Conservation (phyloP, 2,888 invertebrate species). For the Pseudanteris insignis region DNA sequence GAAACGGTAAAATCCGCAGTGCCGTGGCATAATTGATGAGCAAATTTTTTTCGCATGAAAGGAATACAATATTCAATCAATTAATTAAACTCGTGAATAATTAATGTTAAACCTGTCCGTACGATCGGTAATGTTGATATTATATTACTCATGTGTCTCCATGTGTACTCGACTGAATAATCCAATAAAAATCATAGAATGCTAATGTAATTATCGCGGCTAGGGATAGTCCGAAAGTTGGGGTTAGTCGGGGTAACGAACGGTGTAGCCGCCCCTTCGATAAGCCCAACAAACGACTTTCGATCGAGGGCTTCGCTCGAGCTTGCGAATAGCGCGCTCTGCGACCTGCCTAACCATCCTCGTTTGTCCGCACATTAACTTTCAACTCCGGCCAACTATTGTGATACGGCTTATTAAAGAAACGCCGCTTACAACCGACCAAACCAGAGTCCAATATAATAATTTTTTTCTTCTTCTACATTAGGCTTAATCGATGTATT, state of each 20-base stretch:
- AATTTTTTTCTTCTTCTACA: no score
- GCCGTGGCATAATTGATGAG: no score
- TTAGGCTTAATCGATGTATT: no score
- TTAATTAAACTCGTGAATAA: constrained; percentile 33
- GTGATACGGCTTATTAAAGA: constrained; percentile 5
- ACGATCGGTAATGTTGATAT: constrained; percentile 25
- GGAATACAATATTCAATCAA: constrained; percentile 25
- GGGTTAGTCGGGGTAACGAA: constrained; percentile 51
- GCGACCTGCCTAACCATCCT: constrained; percentile 29
- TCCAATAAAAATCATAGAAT: constrained; percentile 65
- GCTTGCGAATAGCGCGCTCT: constrained; percentile 18
- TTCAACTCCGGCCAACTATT: constrained; percentile 20
- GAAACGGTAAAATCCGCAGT: no score
- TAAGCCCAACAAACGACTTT: constrained; percentile 61
- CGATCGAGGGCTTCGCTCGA: constrained; percentile 43
- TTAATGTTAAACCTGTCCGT: constrained; percentile 25
- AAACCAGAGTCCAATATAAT: no score
- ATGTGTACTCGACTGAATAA: constrained; percentile 46
- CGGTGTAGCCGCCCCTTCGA: constrained; percentile 60
- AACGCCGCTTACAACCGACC: not conserved
- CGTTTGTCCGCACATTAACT: constrained; percentile 32
- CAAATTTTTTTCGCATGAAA: constrained; percentile 1
- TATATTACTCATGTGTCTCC: constrained; percentile 31
- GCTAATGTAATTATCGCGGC: constrained; percentile 65
- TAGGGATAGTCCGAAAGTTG: constrained; percentile 55